These are phyloP conservation scores for Brachyalestes nurse DNA, from an alignment of 2,797 vertebrate species.

Conservation along the genomic window DNA sequence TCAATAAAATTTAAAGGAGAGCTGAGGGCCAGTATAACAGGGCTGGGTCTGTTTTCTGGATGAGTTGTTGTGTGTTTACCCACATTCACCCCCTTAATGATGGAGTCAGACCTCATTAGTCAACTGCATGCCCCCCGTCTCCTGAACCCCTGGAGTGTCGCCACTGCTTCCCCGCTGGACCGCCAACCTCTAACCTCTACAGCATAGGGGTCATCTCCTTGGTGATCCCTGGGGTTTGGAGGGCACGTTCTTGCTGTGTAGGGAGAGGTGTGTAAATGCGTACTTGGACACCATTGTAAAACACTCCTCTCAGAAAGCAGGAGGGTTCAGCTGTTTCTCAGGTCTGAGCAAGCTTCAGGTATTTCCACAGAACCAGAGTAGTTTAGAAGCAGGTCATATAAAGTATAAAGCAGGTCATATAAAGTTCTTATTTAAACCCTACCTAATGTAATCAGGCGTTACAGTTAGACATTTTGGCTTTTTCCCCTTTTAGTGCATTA, in stretches of 20 bases:
- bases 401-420: background rate
- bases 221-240: slow-evolving; percentile 70
- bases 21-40: background rate
- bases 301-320: slow-evolving; percentile 16
- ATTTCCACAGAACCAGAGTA: background rate
- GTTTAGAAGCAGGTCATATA: background rate
- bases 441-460: background rate
- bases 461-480: background rate
- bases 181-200: slow-evolving; percentile 62
- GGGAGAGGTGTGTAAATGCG: slow-evolving; percentile 45
- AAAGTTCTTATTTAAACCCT: background rate
- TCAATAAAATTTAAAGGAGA: background rate
- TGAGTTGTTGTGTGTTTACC: slow-evolving; percentile 41
- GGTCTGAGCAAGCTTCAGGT: background rate
- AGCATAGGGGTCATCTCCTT: slow-evolving; percentile 65
- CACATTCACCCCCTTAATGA: slow-evolving; percentile 38
- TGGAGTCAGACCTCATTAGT: slow-evolving; percentile 52
- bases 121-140: slow-evolving; percentile 55
- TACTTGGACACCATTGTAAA: slow-evolving; percentile 39
- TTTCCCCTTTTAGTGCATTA: background rate
- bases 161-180: slow-evolving; percentile 66
- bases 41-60: slow-evolving; percentile 46
- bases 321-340: background rate
- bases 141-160: slow-evolving; percentile 61
- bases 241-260: slow-evolving; percentile 67